Evolutionary conservation across 2,113 vertebrate genomes (phyloP).

Genomic region (Tapirus terrestris): DNA sequence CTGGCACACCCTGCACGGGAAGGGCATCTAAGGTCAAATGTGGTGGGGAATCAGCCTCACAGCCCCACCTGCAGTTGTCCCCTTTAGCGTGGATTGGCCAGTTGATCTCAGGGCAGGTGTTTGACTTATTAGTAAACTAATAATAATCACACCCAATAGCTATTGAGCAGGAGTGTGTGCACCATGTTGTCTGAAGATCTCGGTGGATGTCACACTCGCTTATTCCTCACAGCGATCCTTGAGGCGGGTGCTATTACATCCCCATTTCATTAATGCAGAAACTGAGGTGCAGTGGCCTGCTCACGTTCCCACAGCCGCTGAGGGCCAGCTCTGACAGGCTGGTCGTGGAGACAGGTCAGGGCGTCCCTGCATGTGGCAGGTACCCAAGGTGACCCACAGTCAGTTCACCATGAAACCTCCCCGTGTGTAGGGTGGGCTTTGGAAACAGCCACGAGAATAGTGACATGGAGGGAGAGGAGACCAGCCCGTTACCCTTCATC

Average conservation of each 20-base stretch:
- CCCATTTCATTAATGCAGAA: background rate
- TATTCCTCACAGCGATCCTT: background rate
- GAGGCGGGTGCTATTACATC: accelerated
- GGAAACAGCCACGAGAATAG: background rate
- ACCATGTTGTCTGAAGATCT: background rate
- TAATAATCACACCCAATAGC: background rate
- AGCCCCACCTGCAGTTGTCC: too few relatives aligned
- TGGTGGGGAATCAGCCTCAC: accelerated
- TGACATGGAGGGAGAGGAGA: too few relatives aligned
- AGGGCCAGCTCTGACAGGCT: background rate
- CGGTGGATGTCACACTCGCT: too few relatives aligned
- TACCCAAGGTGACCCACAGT: background rate
- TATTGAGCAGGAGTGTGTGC: background rate
- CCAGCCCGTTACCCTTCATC: background rate
- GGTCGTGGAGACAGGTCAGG: background rate
- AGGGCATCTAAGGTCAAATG: background rate
- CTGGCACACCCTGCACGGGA: background rate
- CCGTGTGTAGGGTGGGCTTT: background rate
- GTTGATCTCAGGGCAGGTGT: background rate
- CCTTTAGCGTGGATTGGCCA: background rate
- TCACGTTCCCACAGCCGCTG: background rate
- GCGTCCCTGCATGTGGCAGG: background rate
- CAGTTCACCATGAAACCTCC: background rate
- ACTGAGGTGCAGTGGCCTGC: background rate
- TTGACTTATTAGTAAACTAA: background rate